Evolutionary conservation across 2,113 vertebrate species (phyloP), one percentile per base, ranked within the genome.

Genomic region (Pimephales promelas): DNA sequence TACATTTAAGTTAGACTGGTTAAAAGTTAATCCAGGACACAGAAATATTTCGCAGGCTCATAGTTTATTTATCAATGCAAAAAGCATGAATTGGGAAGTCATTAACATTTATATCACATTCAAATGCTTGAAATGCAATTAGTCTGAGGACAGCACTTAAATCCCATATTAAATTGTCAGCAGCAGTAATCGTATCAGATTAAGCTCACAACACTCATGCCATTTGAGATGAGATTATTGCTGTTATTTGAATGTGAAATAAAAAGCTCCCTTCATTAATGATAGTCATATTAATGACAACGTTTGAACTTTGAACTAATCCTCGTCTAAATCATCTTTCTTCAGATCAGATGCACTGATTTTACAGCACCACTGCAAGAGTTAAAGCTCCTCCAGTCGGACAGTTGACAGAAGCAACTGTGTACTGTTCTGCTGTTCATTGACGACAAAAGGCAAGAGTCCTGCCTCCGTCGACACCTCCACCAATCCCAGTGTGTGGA

Each of bases 401-500:
- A 36, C 20, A 14, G 78, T 79, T 79, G 62, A 59, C 81, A 54
- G 43, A 76, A 64, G 14, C 14, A 24, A 81, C 45, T 8, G 45
- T 70, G 24, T 7, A 31, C 59, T 62, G 40, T 40, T 40, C 36
- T 40, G 40, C 43, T 47, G 36, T 80, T 34, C 40, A 93, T 86
- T 93, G 93, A 94, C 89, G 89, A 40, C 78, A 79, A 20, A 79
- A 49, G 59, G 8, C 36, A 26, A 0, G 22, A 74, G 87, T 20
- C 88, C 92, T 56, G 89, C 94, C 94, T 89, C 86, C 75, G 4
- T 89, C 79, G 43, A 43, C n/a, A 61, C 6, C 22, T 77, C 14
- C 89, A 83, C 96, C 97, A 97, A 97, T 97, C 83, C 83, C 73
- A 71, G 62, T 11, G 77, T 88, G 88, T 83, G 84, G 87, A 90